These are phyloP conservation scores for Xiphydria camelus DNA, from an alignment of 2,888 invertebrate genomes.

Conservation along the genomic window DNA sequence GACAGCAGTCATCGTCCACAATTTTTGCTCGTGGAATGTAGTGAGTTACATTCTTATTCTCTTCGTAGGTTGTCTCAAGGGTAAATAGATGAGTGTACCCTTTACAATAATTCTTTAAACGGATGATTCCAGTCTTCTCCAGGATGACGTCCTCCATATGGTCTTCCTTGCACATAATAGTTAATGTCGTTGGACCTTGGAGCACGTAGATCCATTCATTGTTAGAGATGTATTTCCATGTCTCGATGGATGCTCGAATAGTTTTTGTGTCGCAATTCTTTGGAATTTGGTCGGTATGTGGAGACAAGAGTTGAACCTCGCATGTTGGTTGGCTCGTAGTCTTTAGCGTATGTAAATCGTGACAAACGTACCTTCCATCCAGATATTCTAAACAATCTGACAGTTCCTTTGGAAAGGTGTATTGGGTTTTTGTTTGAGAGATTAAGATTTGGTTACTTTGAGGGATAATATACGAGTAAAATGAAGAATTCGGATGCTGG, in stretches of 20 bases:
- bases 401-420: constrained; percentile 10
- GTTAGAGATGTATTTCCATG: constrained; percentile 17
- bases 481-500: constrained; percentile 15
- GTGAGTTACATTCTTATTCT: constrained; percentile 7
- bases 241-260: constrained; percentile 18
- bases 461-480: constrained; percentile 19
- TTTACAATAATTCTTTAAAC: constrained; percentile 13
- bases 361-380: constrained; percentile 11
- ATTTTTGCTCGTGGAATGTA: constrained; percentile 18
- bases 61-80: constrained; percentile 12
- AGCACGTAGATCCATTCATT: constrained; percentile 23
- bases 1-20: constrained; percentile 19
- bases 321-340: constrained; percentile 12
- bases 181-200: constrained; percentile 16
- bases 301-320: constrained; percentile 17
- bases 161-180: constrained; percentile 13
- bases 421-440: constrained; percentile 19
- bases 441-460: constrained; percentile 12
- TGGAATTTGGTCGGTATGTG: constrained; percentile 15
- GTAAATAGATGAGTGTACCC: constrained; percentile 15
- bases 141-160: constrained; percentile 21
- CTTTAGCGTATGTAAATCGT: constrained; percentile 2
- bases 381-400: constrained; percentile 9
- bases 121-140: constrained; percentile 7
- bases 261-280: constrained; percentile 15